phyloP scores from a whole-genome alignment of 2,797 vertebrate species.

The Malacoctenus gilli region DNA sequence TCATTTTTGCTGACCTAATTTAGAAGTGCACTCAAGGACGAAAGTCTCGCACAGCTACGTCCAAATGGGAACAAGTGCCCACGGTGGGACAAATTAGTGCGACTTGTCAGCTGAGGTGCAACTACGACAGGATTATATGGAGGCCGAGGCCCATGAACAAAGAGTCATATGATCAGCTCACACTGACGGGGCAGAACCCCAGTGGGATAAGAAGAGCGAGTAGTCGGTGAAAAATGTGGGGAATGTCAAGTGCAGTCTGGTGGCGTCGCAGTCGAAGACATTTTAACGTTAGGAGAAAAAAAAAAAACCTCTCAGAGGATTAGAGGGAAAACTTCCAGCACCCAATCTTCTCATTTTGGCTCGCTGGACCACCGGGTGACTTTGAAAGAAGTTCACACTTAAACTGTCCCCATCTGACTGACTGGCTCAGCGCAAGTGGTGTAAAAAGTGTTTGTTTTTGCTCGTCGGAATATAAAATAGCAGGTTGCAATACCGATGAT shows the following conservation, averaged over 20 bases:
- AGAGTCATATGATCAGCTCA: constrained; percentile 56
- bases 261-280: constrained; percentile 18
- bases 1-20: not conserved
- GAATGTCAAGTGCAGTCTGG: constrained; percentile 46
- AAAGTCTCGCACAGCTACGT: not conserved
- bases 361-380: no score
- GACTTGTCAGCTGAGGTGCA: constrained; percentile 7
- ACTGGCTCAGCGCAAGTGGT: not conserved
- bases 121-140: constrained; percentile 36
- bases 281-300: constrained; percentile 12
- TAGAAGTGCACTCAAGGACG: not conserved
- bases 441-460: constrained; percentile 6
- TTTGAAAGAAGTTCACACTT: constrained; percentile 12
- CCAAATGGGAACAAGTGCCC: not conserved
- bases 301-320: constrained; percentile 59
- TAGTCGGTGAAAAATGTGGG: constrained; percentile 39
- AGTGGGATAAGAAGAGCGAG: constrained; percentile 4
- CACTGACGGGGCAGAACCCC: constrained; percentile 15
- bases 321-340: constrained; percentile 52
- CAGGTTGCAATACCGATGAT: constrained; percentile 7
- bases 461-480: constrained; percentile 16
- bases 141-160: constrained; percentile 30
- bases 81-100: not conserved
- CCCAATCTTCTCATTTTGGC: constrained; percentile 68
- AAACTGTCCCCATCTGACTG: not conserved